These are phyloP conservation scores for Stenurella melanura DNA, from an alignment of 2,888 invertebrate genomes.

Conservation along the genomic window DNA sequence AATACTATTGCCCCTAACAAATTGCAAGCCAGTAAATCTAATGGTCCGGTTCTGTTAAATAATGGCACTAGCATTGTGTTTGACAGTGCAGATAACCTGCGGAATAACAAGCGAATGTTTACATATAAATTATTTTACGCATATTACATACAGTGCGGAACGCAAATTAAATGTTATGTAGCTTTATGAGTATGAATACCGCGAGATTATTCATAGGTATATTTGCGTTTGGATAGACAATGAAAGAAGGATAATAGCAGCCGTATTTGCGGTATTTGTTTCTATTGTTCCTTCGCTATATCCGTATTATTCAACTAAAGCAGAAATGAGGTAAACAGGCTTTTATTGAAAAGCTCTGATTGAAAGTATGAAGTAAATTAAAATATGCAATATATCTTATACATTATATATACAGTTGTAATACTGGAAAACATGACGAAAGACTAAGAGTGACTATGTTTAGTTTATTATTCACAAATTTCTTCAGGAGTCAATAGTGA, in stretches of 20 bases:
- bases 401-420: too few relatives aligned
- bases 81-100: slow-evolving; percentile 43
- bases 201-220: not conserved
- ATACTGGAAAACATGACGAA: too few relatives aligned
- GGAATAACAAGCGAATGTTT: slow-evolving; percentile 49
- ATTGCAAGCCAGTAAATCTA: slow-evolving; percentile 50
- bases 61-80: slow-evolving; percentile 43
- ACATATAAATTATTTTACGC: slow-evolving; percentile 48
- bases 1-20: slow-evolving; percentile 32
- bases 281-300: not conserved
- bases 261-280: not conserved
- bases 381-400: too few relatives aligned
- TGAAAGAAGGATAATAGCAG: not conserved
- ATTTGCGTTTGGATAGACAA: not conserved
- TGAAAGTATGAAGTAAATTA: too few relatives aligned
- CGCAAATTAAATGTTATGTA: slow-evolving; percentile 10
- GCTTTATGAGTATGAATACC: not conserved
- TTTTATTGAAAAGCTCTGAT: too few relatives aligned
- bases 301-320: not conserved
- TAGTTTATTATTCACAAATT: too few relatives aligned
- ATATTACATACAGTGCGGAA: slow-evolving; percentile 35
- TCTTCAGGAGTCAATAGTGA: too few relatives aligned
- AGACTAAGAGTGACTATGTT: too few relatives aligned
- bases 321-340: too few relatives aligned
- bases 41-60: slow-evolving; percentile 45